A percentile compares a stretch with the other conserved stretches of the same genome.
Conservation (phyloP, 2,113 vertebrate genomes). For the Notothenia coriiceps region DNA sequence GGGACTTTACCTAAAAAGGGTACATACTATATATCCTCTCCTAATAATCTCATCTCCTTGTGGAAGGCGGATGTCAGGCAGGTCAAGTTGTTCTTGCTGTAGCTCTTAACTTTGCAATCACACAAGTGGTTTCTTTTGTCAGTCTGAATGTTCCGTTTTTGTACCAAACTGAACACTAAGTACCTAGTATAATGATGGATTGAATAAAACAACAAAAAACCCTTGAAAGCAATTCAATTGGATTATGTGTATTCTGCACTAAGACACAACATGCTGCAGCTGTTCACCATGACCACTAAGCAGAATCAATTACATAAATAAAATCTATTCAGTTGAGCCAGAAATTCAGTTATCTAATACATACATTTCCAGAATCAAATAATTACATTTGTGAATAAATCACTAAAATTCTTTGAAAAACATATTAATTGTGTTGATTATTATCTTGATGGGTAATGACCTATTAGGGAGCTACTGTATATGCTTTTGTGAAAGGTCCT, state of each 20-base stretch:
- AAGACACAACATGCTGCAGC: not conserved
- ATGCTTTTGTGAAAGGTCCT: too few species aligned
- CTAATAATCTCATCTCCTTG: constrained; percentile 10
- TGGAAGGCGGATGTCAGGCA: not conserved
- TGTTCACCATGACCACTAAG: constrained; percentile 3
- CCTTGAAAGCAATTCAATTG: not conserved
- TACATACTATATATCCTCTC: not conserved
- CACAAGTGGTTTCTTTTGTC: not conserved
- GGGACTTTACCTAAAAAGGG: not conserved
- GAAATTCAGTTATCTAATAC: not conserved
- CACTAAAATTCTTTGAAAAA: not conserved
- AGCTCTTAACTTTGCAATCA: not conserved
- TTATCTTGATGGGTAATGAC: not conserved
- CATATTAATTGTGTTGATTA: not conserved
- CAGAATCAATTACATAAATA: constrained; percentile 26
- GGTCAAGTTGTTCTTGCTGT: not conserved
- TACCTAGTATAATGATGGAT: not conserved
- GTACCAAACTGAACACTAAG: not conserved
- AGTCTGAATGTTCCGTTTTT: not conserved
- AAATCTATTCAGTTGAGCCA: not conserved
- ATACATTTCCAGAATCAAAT: not conserved
- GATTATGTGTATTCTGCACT: not conserved
- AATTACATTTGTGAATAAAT: not conserved
- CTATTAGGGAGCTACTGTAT: too few species aligned
- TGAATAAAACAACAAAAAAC: constrained; percentile 11